Evolutionary conservation across 1,140 invertebrate genomes (phyloP), one percentile per base, ranked within the genome.

Genomic region (Heliothis subflexa): DNA sequence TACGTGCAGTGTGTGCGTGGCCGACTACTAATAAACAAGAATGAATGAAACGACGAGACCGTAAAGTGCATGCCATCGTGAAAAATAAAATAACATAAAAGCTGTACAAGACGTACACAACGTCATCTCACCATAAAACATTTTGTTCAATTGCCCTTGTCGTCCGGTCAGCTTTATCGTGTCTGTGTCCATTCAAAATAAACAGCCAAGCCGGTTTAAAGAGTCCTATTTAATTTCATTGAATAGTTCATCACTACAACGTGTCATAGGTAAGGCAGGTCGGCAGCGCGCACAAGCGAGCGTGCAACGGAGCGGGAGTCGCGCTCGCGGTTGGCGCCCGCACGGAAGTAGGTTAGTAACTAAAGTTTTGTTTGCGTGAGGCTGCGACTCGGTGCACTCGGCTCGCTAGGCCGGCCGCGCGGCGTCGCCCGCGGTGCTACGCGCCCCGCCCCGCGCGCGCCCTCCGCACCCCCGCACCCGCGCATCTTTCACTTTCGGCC

Each of bases 291-390:
- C 64, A 73, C 79, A 75, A 78, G 81, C 21, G 81, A 88, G 85
- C 88, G 85, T 85, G 82, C 73, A 80, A 78, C 82, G 85, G 83
- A 88, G 85, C 87, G 86, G 83, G 84, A 88, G 85, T 84, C 86
- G 91, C 89, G 87, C 84, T 88, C 86, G 88, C 89, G 84, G 89
- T 91, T 94, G 89, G 91, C 93, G 90, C 93, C 88, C 92, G 93
- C 91, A 90, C 93, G 92, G 93, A 94, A 94, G 93, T 94, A 94
- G 93, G 93, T 94, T 94, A 94, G 84, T 92, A 92, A 94, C 93
- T 94, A 94, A 94, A 94, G 89, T 93, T 93, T 94, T 93, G 93
- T 94, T 94, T 93, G 93, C 89, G 92, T 93, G 93, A 93, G 91
- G 92, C 91, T 93, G 93, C 91, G 93, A 86, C 89, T 91, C 90